These are phyloP conservation scores for Ophion costatus DNA, from an alignment of 2,888 invertebrate genomes.

Conservation along the genomic window DNA sequence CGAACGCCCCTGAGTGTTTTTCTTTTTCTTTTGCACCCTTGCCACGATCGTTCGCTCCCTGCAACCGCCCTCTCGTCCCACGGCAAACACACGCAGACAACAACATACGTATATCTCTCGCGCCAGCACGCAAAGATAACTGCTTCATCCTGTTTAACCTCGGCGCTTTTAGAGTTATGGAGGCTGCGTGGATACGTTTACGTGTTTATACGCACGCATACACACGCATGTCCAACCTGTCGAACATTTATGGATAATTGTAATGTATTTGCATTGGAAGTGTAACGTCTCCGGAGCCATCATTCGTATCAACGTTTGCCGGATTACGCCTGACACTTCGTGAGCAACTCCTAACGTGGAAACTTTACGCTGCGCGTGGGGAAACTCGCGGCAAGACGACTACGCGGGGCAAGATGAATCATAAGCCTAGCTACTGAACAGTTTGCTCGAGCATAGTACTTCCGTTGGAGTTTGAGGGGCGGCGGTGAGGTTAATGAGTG, in stretches of 20 bases:
- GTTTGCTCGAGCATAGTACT: too few relatives aligned
- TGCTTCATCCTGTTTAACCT: slow-evolving; percentile 76
- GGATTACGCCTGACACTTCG: slow-evolving; percentile 3
- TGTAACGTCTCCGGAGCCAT: slow-evolving; percentile 11
- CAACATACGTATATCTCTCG: slow-evolving; percentile 8
- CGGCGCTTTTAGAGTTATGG: slow-evolving; percentile 40
- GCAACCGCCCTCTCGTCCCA: slow-evolving; percentile 29
- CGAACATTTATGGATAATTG: slow-evolving; percentile 30
- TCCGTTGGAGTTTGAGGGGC: too few relatives aligned
- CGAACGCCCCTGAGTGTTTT: slow-evolving; percentile 54
- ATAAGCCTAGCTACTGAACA: too few relatives aligned
- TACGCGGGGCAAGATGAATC: too few relatives aligned
- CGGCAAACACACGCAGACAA: slow-evolving; percentile 10
- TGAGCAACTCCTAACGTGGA: too few relatives aligned
- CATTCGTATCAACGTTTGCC: slow-evolving; percentile 7
- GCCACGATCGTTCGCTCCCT: slow-evolving; percentile 27
- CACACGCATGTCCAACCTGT: not conserved
- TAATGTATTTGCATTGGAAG: slow-evolving; percentile 12
- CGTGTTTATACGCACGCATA: not conserved
- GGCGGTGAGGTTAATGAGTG: too few relatives aligned
- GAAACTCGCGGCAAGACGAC: too few relatives aligned
- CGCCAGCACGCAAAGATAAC: slow-evolving; percentile 74
- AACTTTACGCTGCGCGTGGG: not conserved
- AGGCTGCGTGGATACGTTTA: not conserved
- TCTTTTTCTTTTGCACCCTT: slow-evolving; percentile 49